Base-by-base conservation (phyloP, 1,140 invertebrate genomes). In the Brachionus rotundiformis region DNA sequence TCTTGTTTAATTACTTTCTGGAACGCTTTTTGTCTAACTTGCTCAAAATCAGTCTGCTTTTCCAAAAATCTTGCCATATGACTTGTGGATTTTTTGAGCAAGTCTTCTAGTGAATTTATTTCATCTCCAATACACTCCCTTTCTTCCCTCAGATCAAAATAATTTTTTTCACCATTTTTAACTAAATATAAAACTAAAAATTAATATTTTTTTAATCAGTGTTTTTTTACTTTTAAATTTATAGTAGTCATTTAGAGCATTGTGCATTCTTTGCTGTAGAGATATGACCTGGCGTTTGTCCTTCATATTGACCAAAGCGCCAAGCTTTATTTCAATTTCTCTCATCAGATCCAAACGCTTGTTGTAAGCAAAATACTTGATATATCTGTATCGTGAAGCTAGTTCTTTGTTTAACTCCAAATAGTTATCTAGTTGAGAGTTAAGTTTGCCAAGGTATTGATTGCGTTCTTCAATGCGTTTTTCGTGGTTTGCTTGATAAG, bases 51-150 rank as follows among this genome's bases (percentile, higher is more conserved):
- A 16, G 36, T 31, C 33, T 77, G 73, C 27, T 59, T 54, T 25
- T 36, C 25, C n/a, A 77, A 54, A 77, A 77, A 77, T 77, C 31
- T 54, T 54, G 73, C 19, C 19, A 77, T 77, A 1, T 77, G 44
- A 10, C 31, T 29, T 33, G 54, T 49, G 5, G 73, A 54, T 31
- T 54, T 29, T 25, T 77, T 16, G 5, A 77, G 16, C 19, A 54
- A 54, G 31, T 77, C 47, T 23, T 77, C 44, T 2, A 77, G 8
- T 11, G 44, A 54, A 54, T 54, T 31, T 36, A 77, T 54, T 10
- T 77, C 29, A 16, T 54, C 44, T 11, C 73, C 47, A 19, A 54
- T 77, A 23, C 31, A n/a, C 16, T 77, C 27, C 16, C 73, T 54
- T 33, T 77, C 73, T 59, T 54, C 44, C 5, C 16, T 59, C 27